Evolutionary conservation across 2,888 invertebrate genomes (phyloP), one percentile per base, ranked within the genome.

Genomic region (Meiosimyza platycephala): DNA sequence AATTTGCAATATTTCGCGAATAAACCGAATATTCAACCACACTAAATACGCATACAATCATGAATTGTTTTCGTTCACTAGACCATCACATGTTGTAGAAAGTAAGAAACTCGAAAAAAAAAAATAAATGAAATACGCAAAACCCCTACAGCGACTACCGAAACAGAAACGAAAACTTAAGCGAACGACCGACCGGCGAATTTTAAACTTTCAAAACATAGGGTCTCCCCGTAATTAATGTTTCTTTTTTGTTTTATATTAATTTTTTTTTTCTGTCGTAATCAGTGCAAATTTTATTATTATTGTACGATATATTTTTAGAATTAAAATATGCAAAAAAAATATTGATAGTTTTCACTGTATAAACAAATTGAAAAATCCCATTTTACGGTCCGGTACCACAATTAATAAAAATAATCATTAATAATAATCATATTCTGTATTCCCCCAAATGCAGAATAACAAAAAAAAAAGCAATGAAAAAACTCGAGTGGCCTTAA

Each of bases 1-100:
- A 65, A 51, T 54, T 54, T 54, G 51, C 52, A 66, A 65, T 40
- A 66, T 54, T 52, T 28, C 33, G 28, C 33, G 22, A 15, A 60
- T 60, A 60, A 6, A 60, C 33, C 13, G 18, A 22, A 59, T 22
- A 59, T 22, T 22, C 18, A 22, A 48, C 60, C 12, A 48, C 6
- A 65, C 22, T 33, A 3, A 33, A 64, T 48, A n/a, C 16, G 22
- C 59, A 52, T 22, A 70, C 22, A 52, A 13, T 52, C n/a, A 47
- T 13, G 18, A 33, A 60, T 47, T 22, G 62, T 22, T 55, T 72
- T 60, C 51, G 75, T 77, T 74, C 78, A 76, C 73, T 73, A 59
- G 73, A 74, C 71, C 72, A 75, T 76, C 76, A 77, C 77, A 77
- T 77, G 78, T 75, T 63, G 48, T 18, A 60, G 67, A 62, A 48